phyloP scores from a whole-genome alignment of 1,140 invertebrate species.

The Euborellia annulipes region DNA sequence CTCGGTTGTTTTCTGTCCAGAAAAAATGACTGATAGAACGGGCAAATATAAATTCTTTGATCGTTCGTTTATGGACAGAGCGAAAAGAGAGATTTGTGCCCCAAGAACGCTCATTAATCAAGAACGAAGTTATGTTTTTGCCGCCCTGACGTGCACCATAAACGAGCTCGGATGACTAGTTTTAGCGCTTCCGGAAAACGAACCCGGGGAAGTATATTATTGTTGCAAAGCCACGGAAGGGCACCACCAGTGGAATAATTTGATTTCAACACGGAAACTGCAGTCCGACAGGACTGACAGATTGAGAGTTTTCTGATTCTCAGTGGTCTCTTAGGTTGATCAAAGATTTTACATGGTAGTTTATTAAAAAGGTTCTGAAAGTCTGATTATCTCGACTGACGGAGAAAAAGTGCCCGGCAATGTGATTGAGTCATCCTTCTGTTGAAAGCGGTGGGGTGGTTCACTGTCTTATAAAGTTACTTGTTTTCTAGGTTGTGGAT shows the following conservation, averaged over 20 bases:
- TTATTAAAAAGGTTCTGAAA: no score
- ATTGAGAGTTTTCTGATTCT: constrained; percentile 83
- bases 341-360: no score
- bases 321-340: constrained; percentile 13
- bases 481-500: no score
- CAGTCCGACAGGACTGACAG: constrained; percentile 78
- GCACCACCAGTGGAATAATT: constrained; percentile 84
- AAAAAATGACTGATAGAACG: constrained; percentile 24
- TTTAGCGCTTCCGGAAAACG: constrained; percentile 47
- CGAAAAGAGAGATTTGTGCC: constrained; percentile 71
- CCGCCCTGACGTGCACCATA: constrained; percentile 75
- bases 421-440: no score
- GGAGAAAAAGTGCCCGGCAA: no score
- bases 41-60: constrained; percentile 68
- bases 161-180: constrained; percentile 55
- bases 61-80: constrained; percentile 55
- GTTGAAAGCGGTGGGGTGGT: no score
- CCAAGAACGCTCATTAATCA: constrained; percentile 72
- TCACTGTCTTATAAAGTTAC: no score
- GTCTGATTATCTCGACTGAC: no score
- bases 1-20: no score
- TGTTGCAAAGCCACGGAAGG: constrained; percentile 82
- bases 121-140: constrained; percentile 71
- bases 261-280: constrained; percentile 74
- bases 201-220: constrained; percentile 78